These are phyloP conservation scores for Chironomus riparius DNA, from an alignment of 2,888 invertebrate genomes.

Conservation along the genomic window DNA sequence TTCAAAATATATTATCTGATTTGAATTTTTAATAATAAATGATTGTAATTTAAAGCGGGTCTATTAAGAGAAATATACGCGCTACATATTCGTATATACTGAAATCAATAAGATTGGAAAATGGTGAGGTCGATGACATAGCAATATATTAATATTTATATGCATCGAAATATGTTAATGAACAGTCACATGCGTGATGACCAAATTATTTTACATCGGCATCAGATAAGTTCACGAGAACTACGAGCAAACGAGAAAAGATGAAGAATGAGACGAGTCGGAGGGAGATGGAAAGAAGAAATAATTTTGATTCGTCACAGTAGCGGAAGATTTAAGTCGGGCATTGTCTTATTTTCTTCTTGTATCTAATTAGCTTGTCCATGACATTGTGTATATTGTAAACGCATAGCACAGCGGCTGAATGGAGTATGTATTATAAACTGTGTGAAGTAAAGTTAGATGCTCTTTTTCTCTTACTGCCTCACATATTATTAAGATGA, in stretches of 20 bases:
- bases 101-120: too few relatives aligned
- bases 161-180: background rate
- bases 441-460: background rate
- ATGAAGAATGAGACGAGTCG: background rate
- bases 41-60: background rate
- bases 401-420: background rate
- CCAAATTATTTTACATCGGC: background rate
- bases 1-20: conserved; percentile 20
- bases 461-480: conserved; percentile 7
- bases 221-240: background rate
- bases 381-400: conserved; percentile 9
- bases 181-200: background rate
- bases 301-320: background rate
- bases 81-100: background rate
- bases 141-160: background rate
- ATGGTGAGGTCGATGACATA: too few relatives aligned
- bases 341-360: background rate
- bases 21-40: conserved; percentile 15
- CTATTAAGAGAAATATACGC: too few relatives aligned
- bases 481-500: conserved; percentile 5
- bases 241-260: background rate
- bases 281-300: background rate
- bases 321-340: background rate
- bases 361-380: conserved; percentile 11
- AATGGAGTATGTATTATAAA: too few relatives aligned